Conservation (phyloP, 2,888 invertebrate species). For the Eristalis intricaria region DNA sequence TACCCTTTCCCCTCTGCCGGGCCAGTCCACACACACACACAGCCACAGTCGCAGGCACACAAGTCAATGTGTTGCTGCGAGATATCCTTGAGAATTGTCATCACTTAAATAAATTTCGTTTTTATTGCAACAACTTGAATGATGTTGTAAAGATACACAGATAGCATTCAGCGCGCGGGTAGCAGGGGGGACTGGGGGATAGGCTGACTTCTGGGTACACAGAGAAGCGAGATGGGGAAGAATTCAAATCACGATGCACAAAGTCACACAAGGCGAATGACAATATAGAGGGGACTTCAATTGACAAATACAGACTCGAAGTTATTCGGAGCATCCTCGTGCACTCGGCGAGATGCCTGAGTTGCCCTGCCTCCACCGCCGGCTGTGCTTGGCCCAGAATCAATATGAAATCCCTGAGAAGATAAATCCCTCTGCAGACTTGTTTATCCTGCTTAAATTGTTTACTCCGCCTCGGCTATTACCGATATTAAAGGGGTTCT, state of each 20-base stretch:
- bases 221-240: neutral
- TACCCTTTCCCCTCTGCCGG: neutral
- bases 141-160: conserved; percentile 31
- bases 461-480: neutral
- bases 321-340: neutral
- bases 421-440: neutral
- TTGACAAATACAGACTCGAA: conserved; percentile 32
- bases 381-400: neutral
- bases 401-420: neutral
- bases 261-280: neutral
- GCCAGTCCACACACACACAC: too few species aligned
- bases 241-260: conserved; percentile 32
- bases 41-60: neutral
- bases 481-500: neutral
- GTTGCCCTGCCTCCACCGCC: too few species aligned
- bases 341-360: too few species aligned
- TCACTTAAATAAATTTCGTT: conserved; percentile 41
- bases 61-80: neutral
- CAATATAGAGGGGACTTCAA: neutral
- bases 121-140: conserved; percentile 48
- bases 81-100: conserved; percentile 11
- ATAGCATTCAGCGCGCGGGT: neutral
- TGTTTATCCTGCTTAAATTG: neutral
- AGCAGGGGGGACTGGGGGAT: neutral
- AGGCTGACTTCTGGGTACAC: too few species aligned